Conservation (phyloP, 2,113 vertebrate genomes). For the Pedionomus torquatus region DNA sequence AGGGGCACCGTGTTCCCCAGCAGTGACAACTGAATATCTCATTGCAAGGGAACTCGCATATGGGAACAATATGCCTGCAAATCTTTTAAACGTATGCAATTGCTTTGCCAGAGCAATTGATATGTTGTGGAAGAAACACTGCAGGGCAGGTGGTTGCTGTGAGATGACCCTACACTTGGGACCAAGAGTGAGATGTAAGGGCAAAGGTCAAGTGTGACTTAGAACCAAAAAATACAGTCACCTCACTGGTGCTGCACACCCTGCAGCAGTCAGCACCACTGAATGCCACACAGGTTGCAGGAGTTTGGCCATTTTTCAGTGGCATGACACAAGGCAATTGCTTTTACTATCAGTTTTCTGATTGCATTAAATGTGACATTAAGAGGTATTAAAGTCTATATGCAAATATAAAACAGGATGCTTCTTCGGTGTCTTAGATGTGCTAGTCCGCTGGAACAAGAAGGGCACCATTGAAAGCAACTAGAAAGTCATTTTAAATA, state of each 20-base stretch:
- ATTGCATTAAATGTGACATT: not conserved
- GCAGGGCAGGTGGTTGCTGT: slow-evolving; percentile 70
- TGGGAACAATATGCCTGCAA: slow-evolving; percentile 71
- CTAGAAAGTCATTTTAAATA: not conserved
- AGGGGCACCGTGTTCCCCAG: slow-evolving; percentile 48
- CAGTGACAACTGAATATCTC: slow-evolving; percentile 62
- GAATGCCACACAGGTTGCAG: slow-evolving; percentile 3
- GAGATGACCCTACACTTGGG: slow-evolving; percentile 60
- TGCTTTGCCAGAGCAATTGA: slow-evolving; percentile 67
- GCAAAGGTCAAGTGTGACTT: slow-evolving; percentile 69
- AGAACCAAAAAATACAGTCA: slow-evolving; percentile 46
- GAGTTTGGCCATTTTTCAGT: not conserved
- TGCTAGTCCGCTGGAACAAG: not conserved
- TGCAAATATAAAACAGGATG: not conserved
- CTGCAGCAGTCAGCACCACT: not conserved
- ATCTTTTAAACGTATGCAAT: slow-evolving; percentile 55
- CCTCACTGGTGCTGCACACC: not conserved
- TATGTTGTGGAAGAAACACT: slow-evolving; percentile 63
- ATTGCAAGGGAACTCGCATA: slow-evolving; percentile 50
- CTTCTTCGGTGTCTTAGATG: fast-evolving
- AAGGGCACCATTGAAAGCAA: not conserved
- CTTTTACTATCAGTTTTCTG: not conserved
- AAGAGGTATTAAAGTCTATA: not conserved
- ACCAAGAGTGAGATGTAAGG: slow-evolving; percentile 24
- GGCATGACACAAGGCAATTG: not conserved